phyloP scores from a whole-genome alignment of 92 coral and sea anemone genomes.

The Phenganax subtilis region DNA sequence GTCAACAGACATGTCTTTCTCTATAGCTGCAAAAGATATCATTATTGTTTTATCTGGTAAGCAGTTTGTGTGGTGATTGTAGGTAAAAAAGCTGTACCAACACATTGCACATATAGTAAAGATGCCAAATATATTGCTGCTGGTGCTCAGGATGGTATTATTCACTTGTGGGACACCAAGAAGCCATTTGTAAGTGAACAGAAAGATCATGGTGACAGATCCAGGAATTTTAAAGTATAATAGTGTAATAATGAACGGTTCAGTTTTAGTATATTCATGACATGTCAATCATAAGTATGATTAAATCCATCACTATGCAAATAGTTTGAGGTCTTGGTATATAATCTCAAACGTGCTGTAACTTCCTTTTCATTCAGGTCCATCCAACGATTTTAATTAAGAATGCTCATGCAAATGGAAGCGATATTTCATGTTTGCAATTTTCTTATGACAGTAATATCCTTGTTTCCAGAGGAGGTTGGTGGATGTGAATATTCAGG shows the following conservation, averaged over 20 bases:
- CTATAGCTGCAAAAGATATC: background rate
- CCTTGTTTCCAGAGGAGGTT: constrained; percentile 91
- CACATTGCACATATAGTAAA: constrained; percentile 75
- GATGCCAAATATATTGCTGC: constrained; percentile 83
- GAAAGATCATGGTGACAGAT: too few species aligned
- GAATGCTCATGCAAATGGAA: constrained; percentile 80
- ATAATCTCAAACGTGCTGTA: background rate
- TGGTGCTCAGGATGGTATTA: constrained; percentile 95
- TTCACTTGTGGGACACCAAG: constrained; percentile 95
- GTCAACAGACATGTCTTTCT: background rate
- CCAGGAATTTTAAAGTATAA: too few species aligned
- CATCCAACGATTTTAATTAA: constrained; percentile 73
- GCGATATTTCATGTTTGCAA: constrained; percentile 72
- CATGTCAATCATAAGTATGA: too few species aligned
- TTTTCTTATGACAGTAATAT: constrained; percentile 76
- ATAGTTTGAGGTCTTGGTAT: too few species aligned
- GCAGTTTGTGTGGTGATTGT: background rate
- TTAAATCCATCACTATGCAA: too few species aligned
- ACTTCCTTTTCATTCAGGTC: constrained; percentile 48
- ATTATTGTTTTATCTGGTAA: background rate
- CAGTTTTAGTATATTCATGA: too few species aligned
- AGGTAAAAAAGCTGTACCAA: constrained; percentile 89
- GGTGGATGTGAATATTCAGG: background rate
- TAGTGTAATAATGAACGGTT: too few species aligned
- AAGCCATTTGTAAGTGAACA: constrained; percentile 79